Evolutionary conservation across 2,797 vertebrate species (phyloP), one percentile per base, ranked within the genome.

Genomic region (Xenentodon cancila): DNA sequence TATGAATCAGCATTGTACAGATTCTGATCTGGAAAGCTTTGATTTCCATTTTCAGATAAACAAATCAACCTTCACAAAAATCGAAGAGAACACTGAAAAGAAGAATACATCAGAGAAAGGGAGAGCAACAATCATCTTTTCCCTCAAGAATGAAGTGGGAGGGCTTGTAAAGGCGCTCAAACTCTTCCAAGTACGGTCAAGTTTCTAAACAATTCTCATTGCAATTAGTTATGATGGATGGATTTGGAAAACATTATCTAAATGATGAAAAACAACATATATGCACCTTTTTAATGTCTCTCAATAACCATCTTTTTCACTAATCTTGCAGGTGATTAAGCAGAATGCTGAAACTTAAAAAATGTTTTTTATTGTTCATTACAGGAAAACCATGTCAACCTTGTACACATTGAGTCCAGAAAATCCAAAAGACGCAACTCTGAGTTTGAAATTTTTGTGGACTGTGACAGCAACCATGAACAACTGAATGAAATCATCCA

Each of bases 61-160:
- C 90, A 95, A 94, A 81, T 92, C 92, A 49, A 92, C 89, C 59
- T 96, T 95, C 84, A 92, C 86, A 47, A 96, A 96, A 92, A 96
- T 96, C 21, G 96, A 98, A 54, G 96, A 98, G 76, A 97, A 94
- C 77, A 95, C 95, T 75, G 97, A 98, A 73, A 98, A 96, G 82
- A 95, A 96, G 84, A 94, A 90, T 21, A 85, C 88, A 8, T 85
- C 89, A 9, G 96, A 96, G 82, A 94, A 92, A 69, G 92, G 92
- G 17, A 93, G 94, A 79, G 94, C 94, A 18, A 95, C 95, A 42
- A 92, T 99, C 0, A 94, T 98, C 80, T 99, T 99, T 88, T 97
- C 97, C 50, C 92, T 99, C 72, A 99, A 98, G 86, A 98, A 99
- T 93, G 97, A 99, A 92, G 93, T 99, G 1, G 98, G 97, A 68